Evolutionary conservation across 1,140 invertebrate genomes (phyloP).

Genomic region (Drosophila serrata): DNA sequence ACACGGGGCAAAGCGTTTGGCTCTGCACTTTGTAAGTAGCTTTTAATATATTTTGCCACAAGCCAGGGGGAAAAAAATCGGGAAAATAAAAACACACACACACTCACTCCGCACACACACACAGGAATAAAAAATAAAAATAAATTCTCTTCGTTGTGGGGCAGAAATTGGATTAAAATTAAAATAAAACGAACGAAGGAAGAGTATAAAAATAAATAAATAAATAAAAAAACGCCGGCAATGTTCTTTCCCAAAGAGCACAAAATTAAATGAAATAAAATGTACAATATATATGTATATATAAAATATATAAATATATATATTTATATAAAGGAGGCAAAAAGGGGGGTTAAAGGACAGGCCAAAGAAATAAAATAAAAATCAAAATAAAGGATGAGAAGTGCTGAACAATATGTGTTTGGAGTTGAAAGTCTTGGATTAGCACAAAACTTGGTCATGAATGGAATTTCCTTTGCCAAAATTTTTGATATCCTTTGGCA

Average conservation of each 20-base stretch:
- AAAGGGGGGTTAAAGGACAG: not conserved
- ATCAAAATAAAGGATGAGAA: not conserved
- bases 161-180: conserved; percentile 77
- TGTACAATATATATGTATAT: conserved; percentile 5
- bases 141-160: conserved; percentile 44
- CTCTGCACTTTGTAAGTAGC: conserved; percentile 81
- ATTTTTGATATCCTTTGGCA: conserved; percentile 12
- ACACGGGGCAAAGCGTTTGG: conserved; percentile 58
- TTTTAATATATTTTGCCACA: conserved; percentile 83
- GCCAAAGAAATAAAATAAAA: conserved; percentile 3
- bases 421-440: conserved; percentile 8
- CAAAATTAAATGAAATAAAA: conserved; percentile 57
- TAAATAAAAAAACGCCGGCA: conserved; percentile 34
- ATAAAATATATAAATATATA: not conserved
- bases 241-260: conserved; percentile 28
- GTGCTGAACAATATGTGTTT: conserved; percentile 9
- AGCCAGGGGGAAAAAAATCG: conserved; percentile 54
- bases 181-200: conserved; percentile 58
- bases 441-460: conserved; percentile 23
- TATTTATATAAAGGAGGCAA: no score
- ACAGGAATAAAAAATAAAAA: conserved; percentile 51
- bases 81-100: conserved; percentile 40
- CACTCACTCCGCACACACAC: conserved; percentile 15
- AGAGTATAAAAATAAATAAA: conserved; percentile 36
- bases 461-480: conserved; percentile 36